Evolutionary conservation across 2,888 invertebrate species (phyloP).

Genomic region (Archips xylosteana): DNA sequence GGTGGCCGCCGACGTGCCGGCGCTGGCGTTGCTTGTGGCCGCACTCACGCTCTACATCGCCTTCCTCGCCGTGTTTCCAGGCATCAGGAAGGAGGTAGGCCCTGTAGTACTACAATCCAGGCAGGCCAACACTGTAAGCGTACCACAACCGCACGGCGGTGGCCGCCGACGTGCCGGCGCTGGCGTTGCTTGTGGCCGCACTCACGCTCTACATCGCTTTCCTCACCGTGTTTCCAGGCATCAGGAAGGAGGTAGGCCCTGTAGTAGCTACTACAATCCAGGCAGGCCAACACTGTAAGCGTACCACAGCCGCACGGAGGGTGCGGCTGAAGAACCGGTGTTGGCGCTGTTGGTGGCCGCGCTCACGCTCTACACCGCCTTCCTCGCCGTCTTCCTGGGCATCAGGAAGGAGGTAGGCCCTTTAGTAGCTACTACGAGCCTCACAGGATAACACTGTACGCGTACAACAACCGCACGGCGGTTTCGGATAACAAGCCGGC

Average conservation of each 20-base stretch:
- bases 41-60: constrained; percentile 97
- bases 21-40: constrained; percentile 93
- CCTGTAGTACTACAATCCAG: neutral
- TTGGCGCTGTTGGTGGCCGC: constrained; percentile 95
- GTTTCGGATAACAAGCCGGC: constrained; percentile 97
- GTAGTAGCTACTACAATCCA: neutral
- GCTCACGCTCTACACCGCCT: constrained; percentile 96
- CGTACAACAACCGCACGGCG: constrained; percentile 92
- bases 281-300: no score
- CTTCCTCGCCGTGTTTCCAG: constrained; percentile 98
- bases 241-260: constrained; percentile 93
- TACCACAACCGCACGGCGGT: constrained; percentile 95
- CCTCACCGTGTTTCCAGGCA: constrained; percentile 97
- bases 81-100: constrained; percentile 95
- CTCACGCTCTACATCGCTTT: constrained; percentile 97
- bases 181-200: constrained; percentile 94
- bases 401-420: constrained; percentile 94
- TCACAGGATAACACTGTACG: no score
- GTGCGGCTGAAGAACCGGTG: constrained; percentile 96
- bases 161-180: constrained; percentile 95
- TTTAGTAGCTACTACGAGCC: neutral
- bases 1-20: constrained; percentile 96
- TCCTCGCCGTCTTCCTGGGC: constrained; percentile 98
- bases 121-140: no score
- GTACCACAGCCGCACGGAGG: constrained; percentile 94